A percentile compares a stretch with the other conserved stretches of the same genome.
phyloP scores from a whole-genome alignment of 2,797 vertebrate species.

The Phataginus tetradactyla region DNA sequence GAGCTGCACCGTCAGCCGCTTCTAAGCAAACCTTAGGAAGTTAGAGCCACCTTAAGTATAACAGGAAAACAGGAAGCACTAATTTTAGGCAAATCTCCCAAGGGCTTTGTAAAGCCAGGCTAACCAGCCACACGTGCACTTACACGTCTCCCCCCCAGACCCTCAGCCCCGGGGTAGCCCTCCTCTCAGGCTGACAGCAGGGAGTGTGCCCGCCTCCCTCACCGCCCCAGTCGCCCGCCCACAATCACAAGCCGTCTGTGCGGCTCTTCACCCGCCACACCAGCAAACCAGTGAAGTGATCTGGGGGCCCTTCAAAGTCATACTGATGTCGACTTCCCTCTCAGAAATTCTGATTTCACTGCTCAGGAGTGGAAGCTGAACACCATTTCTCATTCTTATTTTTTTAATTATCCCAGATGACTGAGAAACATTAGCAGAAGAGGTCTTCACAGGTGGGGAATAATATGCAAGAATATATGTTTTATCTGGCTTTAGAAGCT shows the following conservation, averaged over 20 bases:
- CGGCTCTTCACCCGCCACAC: not conserved
- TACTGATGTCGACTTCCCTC: not conserved
- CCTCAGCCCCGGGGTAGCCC: not conserved
- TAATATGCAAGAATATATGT: not conserved
- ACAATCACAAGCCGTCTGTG: not conserved
- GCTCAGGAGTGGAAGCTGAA: not conserved
- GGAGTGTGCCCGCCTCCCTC: rapidly evolving
- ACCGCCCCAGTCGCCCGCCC: not conserved
- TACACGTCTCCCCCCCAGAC: not conserved
- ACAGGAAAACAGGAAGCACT: slow-evolving; percentile 28
- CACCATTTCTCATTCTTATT: not conserved
- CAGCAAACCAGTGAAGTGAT: not conserved
- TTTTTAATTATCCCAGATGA: not conserved
- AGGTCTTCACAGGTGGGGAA: not conserved
- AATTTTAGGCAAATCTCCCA: not conserved
- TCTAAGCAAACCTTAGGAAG: not conserved
- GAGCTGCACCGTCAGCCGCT: not conserved
- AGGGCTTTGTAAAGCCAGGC: not conserved
- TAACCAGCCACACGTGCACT: not conserved
- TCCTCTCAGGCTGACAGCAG: not conserved
- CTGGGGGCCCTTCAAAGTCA: not conserved
- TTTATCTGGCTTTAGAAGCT: not conserved
- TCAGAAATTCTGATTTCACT: not conserved
- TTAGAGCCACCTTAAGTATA: not conserved
- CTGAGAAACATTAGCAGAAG: not conserved